Conservation (phyloP, 2,113 vertebrate species). For the Ictalurus furcatus region DNA sequence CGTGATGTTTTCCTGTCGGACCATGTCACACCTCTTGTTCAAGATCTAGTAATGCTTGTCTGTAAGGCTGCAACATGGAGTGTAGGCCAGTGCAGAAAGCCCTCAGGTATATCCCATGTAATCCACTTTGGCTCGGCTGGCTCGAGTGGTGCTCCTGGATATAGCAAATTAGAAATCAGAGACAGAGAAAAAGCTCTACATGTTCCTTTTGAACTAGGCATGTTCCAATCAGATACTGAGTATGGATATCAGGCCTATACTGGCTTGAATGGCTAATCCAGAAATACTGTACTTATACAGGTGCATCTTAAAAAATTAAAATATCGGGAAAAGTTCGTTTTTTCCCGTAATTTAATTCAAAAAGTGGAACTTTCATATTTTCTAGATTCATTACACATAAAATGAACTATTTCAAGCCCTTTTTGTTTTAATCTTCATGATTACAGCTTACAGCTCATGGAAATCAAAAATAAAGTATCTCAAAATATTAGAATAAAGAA, state of each 20-base stretch:
- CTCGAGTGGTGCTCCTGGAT: conserved; percentile 85
- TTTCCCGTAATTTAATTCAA: too few species aligned
- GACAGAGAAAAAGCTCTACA: too few species aligned
- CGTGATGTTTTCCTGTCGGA: neutral
- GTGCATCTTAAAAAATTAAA: too few species aligned
- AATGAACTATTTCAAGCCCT: too few species aligned
- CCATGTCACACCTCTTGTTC: conserved; percentile 87
- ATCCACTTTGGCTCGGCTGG: conserved; percentile 81
- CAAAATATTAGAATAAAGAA: too few species aligned
- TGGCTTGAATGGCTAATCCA: neutral
- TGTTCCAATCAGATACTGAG: neutral
- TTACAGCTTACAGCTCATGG: too few species aligned
- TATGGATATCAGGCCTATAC: neutral
- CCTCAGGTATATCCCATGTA: conserved; percentile 91
- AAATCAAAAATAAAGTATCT: too few species aligned
- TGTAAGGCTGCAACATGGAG: conserved; percentile 91
- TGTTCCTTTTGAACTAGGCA: neutral
- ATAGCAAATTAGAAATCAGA: neutral
- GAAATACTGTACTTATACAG: neutral
- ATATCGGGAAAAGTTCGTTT: too few species aligned
- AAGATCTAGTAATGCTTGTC: conserved; percentile 91
- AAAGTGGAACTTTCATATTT: too few species aligned
- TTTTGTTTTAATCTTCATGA: too few species aligned
- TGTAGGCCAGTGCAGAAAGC: conserved; percentile 96
- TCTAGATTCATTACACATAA: too few species aligned